A percentile compares a stretch with the other conserved stretches of the same genome.
Conservation (phyloP, 2,113 vertebrate species). For the Apistogramma diplotaenia region DNA sequence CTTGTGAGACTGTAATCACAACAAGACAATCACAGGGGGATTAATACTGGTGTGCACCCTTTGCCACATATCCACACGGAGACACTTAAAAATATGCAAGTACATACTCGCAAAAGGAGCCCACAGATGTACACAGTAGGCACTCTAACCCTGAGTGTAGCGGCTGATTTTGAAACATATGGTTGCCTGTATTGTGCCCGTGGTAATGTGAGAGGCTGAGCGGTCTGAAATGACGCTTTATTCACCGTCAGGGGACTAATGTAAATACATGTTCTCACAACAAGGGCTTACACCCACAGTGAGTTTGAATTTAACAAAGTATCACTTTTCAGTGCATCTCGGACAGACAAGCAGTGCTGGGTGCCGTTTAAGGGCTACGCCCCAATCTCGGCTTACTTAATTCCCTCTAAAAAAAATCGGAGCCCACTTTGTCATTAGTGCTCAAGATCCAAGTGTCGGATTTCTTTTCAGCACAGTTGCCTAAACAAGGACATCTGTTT, state of each 20-base stretch:
- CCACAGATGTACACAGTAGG: conserved; percentile 44
- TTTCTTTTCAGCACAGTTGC: conserved; percentile 8
- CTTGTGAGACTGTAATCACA: conserved; percentile 58
- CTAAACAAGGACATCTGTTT: not conserved
- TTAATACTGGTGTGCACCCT: conserved; percentile 51
- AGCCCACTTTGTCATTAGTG: not conserved
- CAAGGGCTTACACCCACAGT: conserved; percentile 12
- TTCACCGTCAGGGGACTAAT: conserved; percentile 43
- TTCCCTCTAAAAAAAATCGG: conserved; percentile 15
- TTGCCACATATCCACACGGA: conserved; percentile 35
- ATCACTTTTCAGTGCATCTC: conserved; percentile 10
- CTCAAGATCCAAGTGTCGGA: not conserved
- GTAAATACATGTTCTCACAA: conserved; percentile 57
- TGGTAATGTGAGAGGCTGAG: conserved; percentile 37
- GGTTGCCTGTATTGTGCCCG: conserved; percentile 30
- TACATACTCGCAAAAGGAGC: conserved; percentile 6
- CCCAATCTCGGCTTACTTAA: conserved; percentile 11
- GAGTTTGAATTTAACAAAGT: conserved; percentile 24
- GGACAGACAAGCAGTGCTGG: conserved; percentile 13
- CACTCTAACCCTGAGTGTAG: conserved; percentile 9
- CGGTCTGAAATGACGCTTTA: conserved; percentile 48
- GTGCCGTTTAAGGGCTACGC: conserved; percentile 20
- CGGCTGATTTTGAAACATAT: conserved; percentile 52
- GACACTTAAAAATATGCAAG: conserved; percentile 36
- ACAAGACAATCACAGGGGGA: conserved; percentile 39